Percentiles rank a stretch among this genome's conserved stretches.
These are phyloP conservation scores for Denticeps clupeoides DNA, from an alignment of 2,797 vertebrate species.

Conservation along the genomic window DNA sequence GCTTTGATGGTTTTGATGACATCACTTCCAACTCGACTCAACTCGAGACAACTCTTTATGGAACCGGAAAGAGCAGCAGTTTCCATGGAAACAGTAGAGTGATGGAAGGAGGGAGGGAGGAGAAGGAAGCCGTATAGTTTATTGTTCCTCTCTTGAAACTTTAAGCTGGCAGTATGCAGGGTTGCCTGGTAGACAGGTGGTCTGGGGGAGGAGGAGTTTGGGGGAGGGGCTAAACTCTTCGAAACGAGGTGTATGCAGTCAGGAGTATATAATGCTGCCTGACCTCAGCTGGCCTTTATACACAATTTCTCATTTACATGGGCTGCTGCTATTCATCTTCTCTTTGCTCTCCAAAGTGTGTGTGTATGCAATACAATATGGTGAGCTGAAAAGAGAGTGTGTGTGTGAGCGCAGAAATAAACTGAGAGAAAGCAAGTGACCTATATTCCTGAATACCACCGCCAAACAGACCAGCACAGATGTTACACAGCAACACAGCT, in stretches of 20 bases:
- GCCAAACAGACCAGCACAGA: slow-evolving; percentile 48
- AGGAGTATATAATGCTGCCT: neutral
- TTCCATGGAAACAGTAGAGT: slow-evolving; percentile 62
- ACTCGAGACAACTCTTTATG: slow-evolving; percentile 49
- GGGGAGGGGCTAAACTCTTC: no score
- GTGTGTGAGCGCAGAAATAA: no score
- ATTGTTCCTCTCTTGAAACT: no score
- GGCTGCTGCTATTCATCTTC: no score
- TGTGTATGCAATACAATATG: no score
- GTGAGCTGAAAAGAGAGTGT: no score
- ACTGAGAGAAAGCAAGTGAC: slow-evolving; percentile 53
- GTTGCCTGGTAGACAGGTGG: no score
- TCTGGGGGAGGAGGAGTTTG: slow-evolving; percentile 19
- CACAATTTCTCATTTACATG: no score
- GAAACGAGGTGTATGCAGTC: no score
- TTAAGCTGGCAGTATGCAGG: no score
- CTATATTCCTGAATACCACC: slow-evolving; percentile 51
- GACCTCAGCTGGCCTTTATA: slow-evolving; percentile 4
- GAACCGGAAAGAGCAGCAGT: slow-evolving; percentile 58
- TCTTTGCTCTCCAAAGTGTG: no score
- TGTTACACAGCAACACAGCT: slow-evolving; percentile 41
- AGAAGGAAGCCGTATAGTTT: slow-evolving; percentile 16
- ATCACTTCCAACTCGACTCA: slow-evolving; percentile 48
- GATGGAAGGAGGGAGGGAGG: slow-evolving; percentile 41
- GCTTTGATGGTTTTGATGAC: slow-evolving; percentile 36